Evolutionary conservation across 2,797 vertebrate genomes (phyloP).

Genomic region (Cuculus canorus): DNA sequence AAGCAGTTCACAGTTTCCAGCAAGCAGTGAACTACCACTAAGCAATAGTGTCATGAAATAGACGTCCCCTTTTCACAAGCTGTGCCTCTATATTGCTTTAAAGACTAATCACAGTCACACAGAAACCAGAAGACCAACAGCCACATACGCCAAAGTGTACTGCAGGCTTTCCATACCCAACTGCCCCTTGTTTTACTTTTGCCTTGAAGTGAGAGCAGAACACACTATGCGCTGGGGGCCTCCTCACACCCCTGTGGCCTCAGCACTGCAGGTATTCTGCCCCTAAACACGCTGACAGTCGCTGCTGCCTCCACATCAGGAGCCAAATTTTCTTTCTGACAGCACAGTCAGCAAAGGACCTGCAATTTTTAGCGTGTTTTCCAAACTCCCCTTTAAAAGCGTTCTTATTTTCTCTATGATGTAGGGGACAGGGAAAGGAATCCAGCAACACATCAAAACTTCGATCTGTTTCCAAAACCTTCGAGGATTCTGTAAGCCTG

Average conservation of each 20-base stretch:
- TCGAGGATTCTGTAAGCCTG: background rate
- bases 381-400: background rate
- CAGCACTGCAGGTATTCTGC: background rate
- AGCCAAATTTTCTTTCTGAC: background rate
- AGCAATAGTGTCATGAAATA: background rate
- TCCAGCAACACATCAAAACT: background rate
- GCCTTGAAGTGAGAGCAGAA: background rate
- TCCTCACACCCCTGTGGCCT: background rate
- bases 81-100: rapidly evolving
- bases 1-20: background rate
- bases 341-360: rapidly evolving
- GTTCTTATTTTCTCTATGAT: background rate
- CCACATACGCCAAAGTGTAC: background rate
- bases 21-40: background rate
- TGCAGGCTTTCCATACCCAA: background rate
- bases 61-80: rapidly evolving
- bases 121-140: background rate
- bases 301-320: background rate
- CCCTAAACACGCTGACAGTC: too few relatives aligned
- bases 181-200: background rate
- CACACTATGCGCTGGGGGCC: background rate
- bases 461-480: background rate
- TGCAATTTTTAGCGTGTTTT: rapidly evolving
- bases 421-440: background rate
- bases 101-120: background rate